Percentiles rank a stretch among this genome's conserved stretches.
phyloP scores from a whole-genome alignment of 2,797 vertebrate species.

The Xenopus petersii region DNA sequence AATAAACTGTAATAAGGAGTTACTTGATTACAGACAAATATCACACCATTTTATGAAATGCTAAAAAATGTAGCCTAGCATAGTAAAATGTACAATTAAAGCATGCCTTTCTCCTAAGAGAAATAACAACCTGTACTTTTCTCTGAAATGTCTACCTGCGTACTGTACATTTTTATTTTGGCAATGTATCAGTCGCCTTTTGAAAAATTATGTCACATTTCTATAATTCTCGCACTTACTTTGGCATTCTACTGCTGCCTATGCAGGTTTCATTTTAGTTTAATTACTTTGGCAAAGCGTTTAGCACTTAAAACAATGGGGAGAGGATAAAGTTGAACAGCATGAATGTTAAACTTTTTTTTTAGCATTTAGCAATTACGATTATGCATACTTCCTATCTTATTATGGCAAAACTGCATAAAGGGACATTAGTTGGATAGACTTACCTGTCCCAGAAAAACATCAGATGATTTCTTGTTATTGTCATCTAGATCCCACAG shows the following conservation, averaged over 20 bases:
- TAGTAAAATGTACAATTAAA: too few species aligned
- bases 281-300: constrained; percentile 39
- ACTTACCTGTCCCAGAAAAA: too few species aligned
- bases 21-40: too few species aligned
- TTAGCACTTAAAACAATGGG: constrained; percentile 25
- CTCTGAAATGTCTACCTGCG: neutral
- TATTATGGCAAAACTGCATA: too few species aligned
- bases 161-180: neutral
- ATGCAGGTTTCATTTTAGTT: constrained; percentile 15
- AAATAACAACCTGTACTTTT: too few species aligned
- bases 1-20: too few species aligned
- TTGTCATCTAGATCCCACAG: too few species aligned
- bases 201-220: constrained; percentile 29
- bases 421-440: too few species aligned
- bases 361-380: constrained; percentile 18
- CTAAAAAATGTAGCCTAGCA: too few species aligned
- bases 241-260: constrained; percentile 20
- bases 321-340: constrained; percentile 9
- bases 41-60: too few species aligned
- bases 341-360: constrained; percentile 23
- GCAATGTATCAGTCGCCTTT: constrained; percentile 2
- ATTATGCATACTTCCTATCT: neutral
- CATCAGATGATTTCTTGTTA: too few species aligned
- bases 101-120: too few species aligned
- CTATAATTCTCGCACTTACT: constrained; percentile 7